Percentiles rank a stretch among this genome's conserved stretches.
These are phyloP conservation scores for Drosophila bocki DNA, from an alignment of 1,140 invertebrate genomes.

Conservation along the genomic window DNA sequence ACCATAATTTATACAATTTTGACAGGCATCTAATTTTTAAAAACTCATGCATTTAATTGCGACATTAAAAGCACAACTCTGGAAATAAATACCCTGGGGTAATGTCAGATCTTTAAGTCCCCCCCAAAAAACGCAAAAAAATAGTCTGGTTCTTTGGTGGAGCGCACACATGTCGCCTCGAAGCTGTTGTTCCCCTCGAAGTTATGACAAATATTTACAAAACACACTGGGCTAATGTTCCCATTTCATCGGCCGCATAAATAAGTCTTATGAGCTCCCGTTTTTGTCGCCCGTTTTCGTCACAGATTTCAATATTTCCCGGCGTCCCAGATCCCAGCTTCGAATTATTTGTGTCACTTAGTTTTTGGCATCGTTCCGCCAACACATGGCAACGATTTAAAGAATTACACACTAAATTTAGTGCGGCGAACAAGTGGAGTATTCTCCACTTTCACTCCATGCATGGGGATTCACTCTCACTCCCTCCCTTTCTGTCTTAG, in stretches of 20 bases:
- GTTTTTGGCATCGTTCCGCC: conserved; percentile 37
- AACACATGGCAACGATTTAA: conserved; percentile 79
- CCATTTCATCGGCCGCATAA: conserved; percentile 82
- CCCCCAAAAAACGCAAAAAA: conserved; percentile 25
- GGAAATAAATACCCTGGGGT: conserved; percentile 48
- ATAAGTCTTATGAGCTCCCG: conserved; percentile 76
- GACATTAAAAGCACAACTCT: conserved; percentile 74
- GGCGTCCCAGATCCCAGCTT: conserved; percentile 59
- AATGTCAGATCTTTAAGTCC: conserved; percentile 33
- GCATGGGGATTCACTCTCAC: neutral
- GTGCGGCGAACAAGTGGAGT: conserved; percentile 42
- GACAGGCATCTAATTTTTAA: conserved; percentile 79
- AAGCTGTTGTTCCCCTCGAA: conserved; percentile 29
- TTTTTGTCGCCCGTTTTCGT: conserved; percentile 51
- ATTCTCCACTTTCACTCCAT: neutral
- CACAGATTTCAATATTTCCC: conserved; percentile 68
- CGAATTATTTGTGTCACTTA: conserved; percentile 68
- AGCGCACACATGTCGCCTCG: conserved; percentile 39
- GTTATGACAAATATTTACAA: conserved; percentile 83
- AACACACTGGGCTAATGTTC: conserved; percentile 76
- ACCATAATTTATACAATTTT: conserved; percentile 72
- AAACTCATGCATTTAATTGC: conserved; percentile 82
- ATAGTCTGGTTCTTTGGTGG: conserved; percentile 23
- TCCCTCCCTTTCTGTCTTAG: conserved; percentile 28
- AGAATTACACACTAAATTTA: conserved; percentile 84